Base-by-base conservation (phyloP, 1,140 invertebrate species). In the Zaprionus ghesquierei region DNA sequence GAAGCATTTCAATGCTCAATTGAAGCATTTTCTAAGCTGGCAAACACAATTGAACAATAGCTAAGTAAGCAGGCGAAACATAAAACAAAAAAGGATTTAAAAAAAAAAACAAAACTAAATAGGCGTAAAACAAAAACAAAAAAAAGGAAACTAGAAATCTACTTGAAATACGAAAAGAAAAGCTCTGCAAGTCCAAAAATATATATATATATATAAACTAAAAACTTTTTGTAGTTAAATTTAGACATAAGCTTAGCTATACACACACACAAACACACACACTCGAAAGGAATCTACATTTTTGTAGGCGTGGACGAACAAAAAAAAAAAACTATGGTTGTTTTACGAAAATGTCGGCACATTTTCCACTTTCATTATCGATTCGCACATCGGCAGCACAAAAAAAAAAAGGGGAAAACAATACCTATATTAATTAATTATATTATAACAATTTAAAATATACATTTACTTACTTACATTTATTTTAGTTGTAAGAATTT, bases 151-250 rank as follows among this genome's bases (percentile, higher is more conserved):
- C 33, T 9, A 18, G 12, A 46, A 46, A 22, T 18, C 41, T 44
- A 46, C 10, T 20, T 46, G 41, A 22, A 20, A 46, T 20, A 20
- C 18, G 18, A 41, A 18, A 23, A 61, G n/a, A 60, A 60, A 29
- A 29, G 51, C 44, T 69, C 66, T 87, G 69, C 82, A 86, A 87
- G 84, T 89, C 80, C 80, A 89, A 89, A 89, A 79, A 84, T n/a
- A n/a, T n/a, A n/a, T n/a, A n/a, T n/a, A 82, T 82, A 77, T 81
- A 87, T 75, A 78, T 69, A 87, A 8, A 41, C 76, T 81, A 76
- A 77, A n/a, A 72, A 61, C 58, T 71, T 77, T 89, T 79, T 84
- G 84, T 86, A 86, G 84, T 82, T 86, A 82, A 87, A 87, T 89
- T 76, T 89, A 82, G 69, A 73, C 44, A 8, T 89, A 86, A 87